These are phyloP conservation scores for Dissostichus mawsoni DNA, from an alignment of 2,113 vertebrate genomes.

Conservation along the genomic window DNA sequence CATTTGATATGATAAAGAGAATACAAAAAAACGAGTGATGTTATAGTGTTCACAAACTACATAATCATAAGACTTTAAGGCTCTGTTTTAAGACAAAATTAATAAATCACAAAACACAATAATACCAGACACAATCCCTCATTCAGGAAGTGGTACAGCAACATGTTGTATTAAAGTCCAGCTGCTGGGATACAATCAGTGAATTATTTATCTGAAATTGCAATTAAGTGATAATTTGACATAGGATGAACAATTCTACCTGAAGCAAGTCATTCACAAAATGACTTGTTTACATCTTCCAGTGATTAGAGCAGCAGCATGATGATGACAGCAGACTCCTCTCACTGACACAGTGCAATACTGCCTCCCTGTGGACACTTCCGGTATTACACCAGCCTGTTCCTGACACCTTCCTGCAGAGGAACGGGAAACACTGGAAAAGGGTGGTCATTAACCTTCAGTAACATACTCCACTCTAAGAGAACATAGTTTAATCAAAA, in stretches of 20 bases:
- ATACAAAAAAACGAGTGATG: background rate
- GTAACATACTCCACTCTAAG: background rate
- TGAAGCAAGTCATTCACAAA: background rate
- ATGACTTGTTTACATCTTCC: background rate
- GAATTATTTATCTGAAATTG: background rate
- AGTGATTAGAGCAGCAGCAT: no score
- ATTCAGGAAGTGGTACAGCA: background rate
- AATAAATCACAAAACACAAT: background rate
- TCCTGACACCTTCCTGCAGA: background rate
- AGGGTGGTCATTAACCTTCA: background rate
- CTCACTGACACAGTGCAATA: constrained; percentile 9
- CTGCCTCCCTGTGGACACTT: constrained; percentile 51
- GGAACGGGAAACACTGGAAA: background rate
- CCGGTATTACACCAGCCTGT: constrained; percentile 4
- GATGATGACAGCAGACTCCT: background rate
- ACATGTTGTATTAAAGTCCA: background rate
- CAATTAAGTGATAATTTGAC: background rate
- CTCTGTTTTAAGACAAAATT: background rate
- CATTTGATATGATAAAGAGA: background rate
- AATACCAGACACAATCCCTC: background rate
- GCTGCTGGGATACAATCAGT: background rate
- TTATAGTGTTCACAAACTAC: background rate
- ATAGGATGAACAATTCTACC: background rate
- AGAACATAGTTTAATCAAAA: constrained; percentile 63
- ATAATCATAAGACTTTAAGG: no score